Evolutionary conservation across 2,888 invertebrate species (phyloP).

Genomic region (Aleiodes alternator): DNA sequence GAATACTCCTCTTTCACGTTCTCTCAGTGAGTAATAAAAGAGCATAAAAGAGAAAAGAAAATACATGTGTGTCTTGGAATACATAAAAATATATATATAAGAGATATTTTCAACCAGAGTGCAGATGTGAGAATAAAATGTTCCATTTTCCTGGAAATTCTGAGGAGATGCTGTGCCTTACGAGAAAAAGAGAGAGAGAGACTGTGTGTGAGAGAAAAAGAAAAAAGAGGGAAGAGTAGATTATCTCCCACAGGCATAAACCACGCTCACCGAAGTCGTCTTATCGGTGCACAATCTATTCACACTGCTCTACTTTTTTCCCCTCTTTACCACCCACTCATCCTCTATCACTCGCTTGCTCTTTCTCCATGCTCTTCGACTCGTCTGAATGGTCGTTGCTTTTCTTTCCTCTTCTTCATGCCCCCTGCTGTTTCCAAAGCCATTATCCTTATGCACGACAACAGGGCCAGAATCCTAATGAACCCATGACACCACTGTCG

Average conservation of each 20-base stretch:
- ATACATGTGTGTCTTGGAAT: constrained; percentile 5
- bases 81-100: constrained; percentile 6
- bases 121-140: constrained; percentile 21
- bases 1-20: neutral
- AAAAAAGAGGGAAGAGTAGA: constrained; percentile 32
- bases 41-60: constrained; percentile 13
- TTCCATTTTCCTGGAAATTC: constrained; percentile 14
- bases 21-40: neutral
- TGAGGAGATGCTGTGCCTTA: constrained; percentile 51
- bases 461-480: constrained; percentile 56
- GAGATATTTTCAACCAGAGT: constrained; percentile 5
- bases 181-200: constrained; percentile 30
- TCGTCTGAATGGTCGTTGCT: constrained; percentile 40
- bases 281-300: constrained; percentile 51
- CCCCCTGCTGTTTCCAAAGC: constrained; percentile 42
- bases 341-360: constrained; percentile 5
- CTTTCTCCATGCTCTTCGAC: constrained; percentile 15
- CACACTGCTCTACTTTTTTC: constrained; percentile 44
- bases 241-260: constrained; percentile 39
- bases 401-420: constrained; percentile 44
- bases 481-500: constrained; percentile 42
- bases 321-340: constrained; percentile 25
- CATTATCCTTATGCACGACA: constrained; percentile 52
- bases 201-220: neutral
- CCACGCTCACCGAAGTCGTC: constrained; percentile 36